Base-by-base conservation (phyloP, 2,113 vertebrate genomes). In the Antennarius striatus region DNA sequence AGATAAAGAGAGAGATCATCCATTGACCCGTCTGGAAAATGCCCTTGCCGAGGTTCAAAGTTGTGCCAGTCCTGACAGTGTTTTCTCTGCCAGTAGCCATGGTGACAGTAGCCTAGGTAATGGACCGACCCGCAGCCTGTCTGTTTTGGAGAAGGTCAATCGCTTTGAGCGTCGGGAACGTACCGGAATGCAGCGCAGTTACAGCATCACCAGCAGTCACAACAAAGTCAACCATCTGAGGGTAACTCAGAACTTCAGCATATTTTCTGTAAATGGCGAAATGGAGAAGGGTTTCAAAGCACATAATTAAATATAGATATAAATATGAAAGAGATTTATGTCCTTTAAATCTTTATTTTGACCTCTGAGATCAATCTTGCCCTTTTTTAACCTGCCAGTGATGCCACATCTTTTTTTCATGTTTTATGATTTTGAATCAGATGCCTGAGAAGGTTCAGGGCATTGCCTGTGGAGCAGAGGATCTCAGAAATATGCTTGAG, bases 81-180 rank as follows among this genome's bases (percentile, higher is more conserved):
- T 15, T 0, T 5, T 48, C 49, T 58, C 77, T 0, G 50, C 76
- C 56, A 67, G 88, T 71, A 88, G 80, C 52, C 82, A 85, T 14
- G 79, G 69, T 1, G 73, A 75, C 67, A 36, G 60, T 13, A 15
- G 14, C 14, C 4, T 11, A 5, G 53, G 9, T 0, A 63, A 93
- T 0, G 74, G 60, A 56, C 52, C 63, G 15, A 10, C 83, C 77
- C 90, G 39, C 73, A 89, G 82, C 75, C 93, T 94, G 79, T 96
- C 95, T 0, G 98, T 99, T 68, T 87, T 97, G 74, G 96, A 99
- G 90, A 97, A 95, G 74, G 93, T 99, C 29, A 94, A 81, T 67
- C 93, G 91, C 68, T 95, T 99, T 15, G 98, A 99, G 86, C 93
- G 92, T 53, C 91, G 88, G 1, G 94, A 96, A 48, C 93, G 91